Evolutionary conservation across 2,797 vertebrate species (phyloP).

Genomic region (Okamejei kenojei): DNA sequence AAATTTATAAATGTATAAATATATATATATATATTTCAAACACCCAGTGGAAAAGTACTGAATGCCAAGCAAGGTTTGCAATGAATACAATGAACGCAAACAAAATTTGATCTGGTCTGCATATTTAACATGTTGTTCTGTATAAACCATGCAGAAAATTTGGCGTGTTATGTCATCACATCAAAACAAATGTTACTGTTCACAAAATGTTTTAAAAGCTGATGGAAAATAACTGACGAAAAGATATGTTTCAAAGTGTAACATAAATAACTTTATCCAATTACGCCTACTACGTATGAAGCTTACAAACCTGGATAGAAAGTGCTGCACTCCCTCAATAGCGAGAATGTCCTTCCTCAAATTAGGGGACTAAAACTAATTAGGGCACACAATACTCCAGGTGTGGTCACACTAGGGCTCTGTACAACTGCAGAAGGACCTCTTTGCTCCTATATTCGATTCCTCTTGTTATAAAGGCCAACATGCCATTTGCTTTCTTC

Average conservation of each 20-base stretch:
- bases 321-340: no score
- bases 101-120: not conserved
- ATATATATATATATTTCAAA: not conserved
- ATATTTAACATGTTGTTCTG: not conserved
- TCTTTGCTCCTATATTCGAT: no score
- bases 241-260: not conserved
- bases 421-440: no score
- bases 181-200: not conserved
- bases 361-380: no score
- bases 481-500: no score
- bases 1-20: not conserved
- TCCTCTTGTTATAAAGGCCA: no score
- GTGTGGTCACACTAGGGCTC: no score
- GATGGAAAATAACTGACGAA: not conserved
- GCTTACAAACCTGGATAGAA: no score
- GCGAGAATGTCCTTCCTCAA: no score
- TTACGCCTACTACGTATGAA: no score
- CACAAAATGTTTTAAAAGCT: no score
- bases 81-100: not conserved
- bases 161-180: not conserved
- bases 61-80: not conserved
- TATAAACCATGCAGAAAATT: not conserved
- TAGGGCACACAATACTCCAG: no score
- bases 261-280: not conserved
- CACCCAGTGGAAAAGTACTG: slow-evolving; percentile 1